These are phyloP conservation scores for Drosophila sulfurigaster DNA, from an alignment of 1,140 invertebrate species.

Conservation along the genomic window DNA sequence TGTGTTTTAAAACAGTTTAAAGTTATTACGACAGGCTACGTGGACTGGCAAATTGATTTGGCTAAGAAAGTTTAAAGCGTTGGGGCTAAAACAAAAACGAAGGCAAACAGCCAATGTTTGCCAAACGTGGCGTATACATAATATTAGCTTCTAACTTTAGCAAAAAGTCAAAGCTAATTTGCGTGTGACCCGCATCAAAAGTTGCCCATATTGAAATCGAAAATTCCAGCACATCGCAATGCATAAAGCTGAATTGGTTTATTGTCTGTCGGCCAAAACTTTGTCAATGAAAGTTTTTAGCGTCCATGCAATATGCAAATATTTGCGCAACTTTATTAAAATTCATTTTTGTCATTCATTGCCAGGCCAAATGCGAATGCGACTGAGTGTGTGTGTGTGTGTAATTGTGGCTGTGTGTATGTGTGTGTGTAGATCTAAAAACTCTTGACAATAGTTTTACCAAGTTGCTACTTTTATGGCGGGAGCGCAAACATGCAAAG, in stretches of 20 bases:
- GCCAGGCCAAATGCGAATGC: slow-evolving; percentile 29
- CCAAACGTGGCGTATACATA: slow-evolving; percentile 57
- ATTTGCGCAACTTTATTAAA: slow-evolving; percentile 81
- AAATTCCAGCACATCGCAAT: slow-evolving; percentile 57
- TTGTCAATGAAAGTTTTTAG: slow-evolving; percentile 78
- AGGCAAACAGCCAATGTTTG: slow-evolving; percentile 58
- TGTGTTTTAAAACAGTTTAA: slow-evolving; percentile 80
- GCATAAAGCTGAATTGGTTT: slow-evolving; percentile 72
- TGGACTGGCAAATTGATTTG: slow-evolving; percentile 75
- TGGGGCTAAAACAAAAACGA: not conserved
- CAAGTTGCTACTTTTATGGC: slow-evolving; percentile 76
- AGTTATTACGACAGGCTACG: slow-evolving; percentile 73
- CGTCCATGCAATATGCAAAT: slow-evolving; percentile 76
- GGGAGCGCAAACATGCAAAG: slow-evolving; percentile 67
- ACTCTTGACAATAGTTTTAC: slow-evolving; percentile 79
- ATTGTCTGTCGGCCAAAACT: slow-evolving; percentile 64
- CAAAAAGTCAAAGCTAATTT: slow-evolving; percentile 68
- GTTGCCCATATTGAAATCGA: slow-evolving; percentile 64
- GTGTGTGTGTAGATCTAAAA: slow-evolving; percentile 49
- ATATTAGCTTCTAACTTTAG: slow-evolving; percentile 68
- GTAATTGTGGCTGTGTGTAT: slow-evolving; percentile 13
- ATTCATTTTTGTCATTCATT: slow-evolving; percentile 82
- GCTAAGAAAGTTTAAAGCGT: slow-evolving; percentile 62
- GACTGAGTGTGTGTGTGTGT: slow-evolving; percentile 3
- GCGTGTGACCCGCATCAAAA: slow-evolving; percentile 74